Evolutionary conservation across 1,140 invertebrate species (phyloP).

Genomic region (Lucilia cuprina): DNA sequence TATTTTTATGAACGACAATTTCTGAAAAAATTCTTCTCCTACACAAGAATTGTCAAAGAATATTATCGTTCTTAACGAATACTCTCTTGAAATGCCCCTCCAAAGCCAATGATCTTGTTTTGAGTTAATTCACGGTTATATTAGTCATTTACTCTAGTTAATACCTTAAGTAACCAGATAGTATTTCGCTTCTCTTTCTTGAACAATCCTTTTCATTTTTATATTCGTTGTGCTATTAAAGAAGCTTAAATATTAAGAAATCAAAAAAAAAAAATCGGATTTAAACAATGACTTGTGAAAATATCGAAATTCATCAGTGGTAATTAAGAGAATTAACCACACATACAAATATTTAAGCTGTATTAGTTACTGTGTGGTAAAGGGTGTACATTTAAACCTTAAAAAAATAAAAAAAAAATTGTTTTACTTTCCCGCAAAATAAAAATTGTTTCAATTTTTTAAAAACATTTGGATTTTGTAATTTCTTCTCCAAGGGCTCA

Average conservation of each 20-base stretch:
- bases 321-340: background rate
- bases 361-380: background rate
- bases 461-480: too few relatives aligned
- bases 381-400: background rate
- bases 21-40: too few relatives aligned
- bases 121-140: too few relatives aligned
- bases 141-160: too few relatives aligned
- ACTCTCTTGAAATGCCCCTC: too few relatives aligned
- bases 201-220: background rate
- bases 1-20: too few relatives aligned
- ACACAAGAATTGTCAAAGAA: too few relatives aligned
- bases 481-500: too few relatives aligned
- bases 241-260: background rate
- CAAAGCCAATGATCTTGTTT: too few relatives aligned
- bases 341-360: background rate
- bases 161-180: background rate
- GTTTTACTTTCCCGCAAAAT: too few relatives aligned
- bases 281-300: constrained; percentile 36
- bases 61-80: too few relatives aligned
- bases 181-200: background rate
- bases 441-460: too few relatives aligned
- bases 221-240: background rate
- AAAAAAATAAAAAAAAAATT: background rate
- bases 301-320: constrained; percentile 4
- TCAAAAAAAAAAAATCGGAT: constrained; percentile 27